A percentile compares a stretch with the other conserved stretches of the same genome.
Evolutionary conservation across 2,113 vertebrate species (phyloP).

Genomic region (Reinhardtius hippoglossoides): DNA sequence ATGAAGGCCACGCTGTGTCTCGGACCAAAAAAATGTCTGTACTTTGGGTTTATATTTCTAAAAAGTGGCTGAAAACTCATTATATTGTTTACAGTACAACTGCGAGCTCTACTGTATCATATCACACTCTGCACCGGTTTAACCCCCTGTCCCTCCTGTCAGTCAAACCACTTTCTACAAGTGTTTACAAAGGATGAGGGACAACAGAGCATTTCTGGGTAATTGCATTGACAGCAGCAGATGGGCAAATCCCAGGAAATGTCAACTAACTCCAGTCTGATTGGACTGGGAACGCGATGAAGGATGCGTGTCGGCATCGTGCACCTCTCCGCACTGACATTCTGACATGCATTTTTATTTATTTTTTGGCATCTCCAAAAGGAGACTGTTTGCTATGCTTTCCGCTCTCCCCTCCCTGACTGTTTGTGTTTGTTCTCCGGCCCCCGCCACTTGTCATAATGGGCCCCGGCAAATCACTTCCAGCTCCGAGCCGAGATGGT

Average conservation of each 20-base stretch:
- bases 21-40: background rate
- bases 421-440: conserved; percentile 43
- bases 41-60: background rate
- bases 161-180: conserved; percentile 24
- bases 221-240: conserved; percentile 40
- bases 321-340: conserved; percentile 28
- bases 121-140: conserved; percentile 10
- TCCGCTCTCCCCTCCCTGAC: conserved; percentile 15
- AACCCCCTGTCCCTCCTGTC: conserved; percentile 21
- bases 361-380: conserved; percentile 32
- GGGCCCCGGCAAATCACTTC: conserved; percentile 70
- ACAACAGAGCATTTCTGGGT: conserved; percentile 40
- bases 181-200: conserved; percentile 23
- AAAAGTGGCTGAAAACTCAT: background rate
- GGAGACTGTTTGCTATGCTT: conserved; percentile 47
- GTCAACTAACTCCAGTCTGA: conserved; percentile 39
- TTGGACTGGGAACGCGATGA: conserved; percentile 25
- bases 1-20: background rate
- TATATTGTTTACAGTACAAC: background rate
- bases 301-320: background rate
- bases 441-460: conserved; percentile 63
- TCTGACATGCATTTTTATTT: conserved; percentile 40
- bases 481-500: conserved; percentile 64
- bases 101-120: background rate
- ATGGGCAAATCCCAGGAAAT: conserved; percentile 49